These are phyloP conservation scores for Sorex araneus DNA, from an alignment of 2,113 vertebrate genomes.

Conservation along the genomic window DNA sequence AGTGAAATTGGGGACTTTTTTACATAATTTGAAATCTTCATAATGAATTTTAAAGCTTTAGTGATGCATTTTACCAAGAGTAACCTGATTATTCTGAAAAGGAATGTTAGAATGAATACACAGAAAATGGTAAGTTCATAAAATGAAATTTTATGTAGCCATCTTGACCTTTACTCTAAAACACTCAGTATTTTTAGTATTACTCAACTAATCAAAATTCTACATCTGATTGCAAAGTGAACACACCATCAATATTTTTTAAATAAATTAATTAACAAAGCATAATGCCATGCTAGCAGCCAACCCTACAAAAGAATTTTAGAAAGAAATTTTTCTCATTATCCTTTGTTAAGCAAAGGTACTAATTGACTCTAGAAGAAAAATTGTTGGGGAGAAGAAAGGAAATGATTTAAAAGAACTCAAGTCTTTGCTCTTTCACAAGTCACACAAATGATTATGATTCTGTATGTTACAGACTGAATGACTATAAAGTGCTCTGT, in stretches of 20 bases:
- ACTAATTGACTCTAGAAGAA: slow-evolving; percentile 70
- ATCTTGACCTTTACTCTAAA: slow-evolving; percentile 47
- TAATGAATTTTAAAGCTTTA: slow-evolving; percentile 15
- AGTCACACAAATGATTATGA: slow-evolving; percentile 57
- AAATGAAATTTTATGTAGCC: slow-evolving; percentile 49
- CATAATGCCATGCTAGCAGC: neutral
- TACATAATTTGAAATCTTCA: neutral
- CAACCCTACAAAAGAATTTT: slow-evolving; percentile 27
- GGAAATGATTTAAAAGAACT: slow-evolving; percentile 72
- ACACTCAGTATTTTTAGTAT: slow-evolving; percentile 8
- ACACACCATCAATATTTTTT: slow-evolving; percentile 18
- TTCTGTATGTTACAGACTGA: slow-evolving; percentile 28
- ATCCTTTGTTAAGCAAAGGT: slow-evolving; percentile 58
- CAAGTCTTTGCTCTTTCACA: slow-evolving; percentile 40
- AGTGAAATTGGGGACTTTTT: neutral
- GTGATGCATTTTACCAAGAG: slow-evolving; percentile 41
- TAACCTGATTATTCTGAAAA: slow-evolving; percentile 41
- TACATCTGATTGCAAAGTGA: slow-evolving; percentile 20
- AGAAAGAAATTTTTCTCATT: slow-evolving; percentile 41
- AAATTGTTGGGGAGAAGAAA: slow-evolving; percentile 63
- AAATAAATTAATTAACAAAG: slow-evolving; percentile 52
- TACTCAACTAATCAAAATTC: slow-evolving; percentile 47
- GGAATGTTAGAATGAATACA: neutral
- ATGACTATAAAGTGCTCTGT: slow-evolving; percentile 51
- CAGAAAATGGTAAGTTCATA: neutral